Evolutionary conservation across 2,888 invertebrate species (phyloP).

Genomic region (Limnephilus auricula): DNA sequence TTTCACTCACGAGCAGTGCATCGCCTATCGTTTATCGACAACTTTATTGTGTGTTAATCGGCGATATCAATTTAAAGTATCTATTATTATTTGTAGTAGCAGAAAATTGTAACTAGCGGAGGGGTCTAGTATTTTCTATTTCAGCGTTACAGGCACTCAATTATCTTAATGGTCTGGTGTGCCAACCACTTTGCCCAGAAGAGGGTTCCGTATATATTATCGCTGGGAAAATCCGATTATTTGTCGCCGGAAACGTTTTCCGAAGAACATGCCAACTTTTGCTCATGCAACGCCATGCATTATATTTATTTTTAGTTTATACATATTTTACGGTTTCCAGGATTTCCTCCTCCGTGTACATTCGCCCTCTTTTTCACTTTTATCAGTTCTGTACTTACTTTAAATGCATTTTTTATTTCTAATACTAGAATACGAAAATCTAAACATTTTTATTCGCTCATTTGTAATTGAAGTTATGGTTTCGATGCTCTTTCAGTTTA

Average conservation of each 20-base stretch:
- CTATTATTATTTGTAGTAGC: no score
- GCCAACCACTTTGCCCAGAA: not conserved
- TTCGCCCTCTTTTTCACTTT: not conserved
- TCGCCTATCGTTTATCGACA: not conserved
- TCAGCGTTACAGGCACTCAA: slow-evolving; percentile 4
- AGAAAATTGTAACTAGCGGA: no score
- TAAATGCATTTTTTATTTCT: not conserved
- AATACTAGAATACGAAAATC: not conserved
- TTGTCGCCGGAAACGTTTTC: slow-evolving; percentile 19
- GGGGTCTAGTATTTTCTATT: not conserved
- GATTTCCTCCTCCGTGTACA: not conserved
- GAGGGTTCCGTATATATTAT: not conserved
- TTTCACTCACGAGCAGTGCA: not conserved
- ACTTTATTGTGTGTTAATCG: not conserved
- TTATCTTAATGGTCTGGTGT: slow-evolving; percentile 22
- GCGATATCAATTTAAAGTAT: no score
- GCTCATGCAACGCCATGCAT: not conserved
- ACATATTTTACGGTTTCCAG: not conserved
- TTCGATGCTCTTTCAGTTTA: no score
- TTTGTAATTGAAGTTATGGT: no score
- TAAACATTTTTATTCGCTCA: no score
- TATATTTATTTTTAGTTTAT: not conserved
- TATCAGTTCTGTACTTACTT: not conserved
- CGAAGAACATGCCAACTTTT: not conserved
- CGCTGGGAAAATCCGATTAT: slow-evolving; percentile 24